phyloP scores from a whole-genome alignment of 2,888 invertebrate species.

The Patella pellucida region DNA sequence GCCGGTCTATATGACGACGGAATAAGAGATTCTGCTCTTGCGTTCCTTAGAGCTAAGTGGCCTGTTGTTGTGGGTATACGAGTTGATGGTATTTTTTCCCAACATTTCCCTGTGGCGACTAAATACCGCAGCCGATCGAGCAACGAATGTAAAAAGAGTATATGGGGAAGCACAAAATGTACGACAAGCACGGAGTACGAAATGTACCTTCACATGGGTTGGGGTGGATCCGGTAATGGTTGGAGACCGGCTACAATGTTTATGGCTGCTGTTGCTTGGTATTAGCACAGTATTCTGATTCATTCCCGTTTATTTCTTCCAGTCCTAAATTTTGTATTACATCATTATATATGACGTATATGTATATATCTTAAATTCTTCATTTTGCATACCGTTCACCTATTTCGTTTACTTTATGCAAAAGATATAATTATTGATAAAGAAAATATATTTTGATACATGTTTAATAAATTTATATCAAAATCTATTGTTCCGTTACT shows the following conservation, averaged over 20 bases:
- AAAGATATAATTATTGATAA: too few species aligned
- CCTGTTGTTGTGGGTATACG: constrained; percentile 29
- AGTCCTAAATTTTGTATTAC: too few species aligned
- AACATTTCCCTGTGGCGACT: constrained; percentile 34
- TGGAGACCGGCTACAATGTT: constrained; percentile 28
- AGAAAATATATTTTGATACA: too few species aligned
- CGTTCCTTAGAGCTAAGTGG: constrained; percentile 25
- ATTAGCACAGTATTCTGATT: background rate
- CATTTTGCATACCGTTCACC: too few species aligned
- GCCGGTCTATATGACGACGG: constrained; percentile 23
- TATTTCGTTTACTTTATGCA: too few species aligned
- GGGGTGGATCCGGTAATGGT: constrained; percentile 26
- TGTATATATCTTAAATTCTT: too few species aligned
- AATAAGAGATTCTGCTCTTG: constrained; percentile 14
- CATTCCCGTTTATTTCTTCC: too few species aligned
- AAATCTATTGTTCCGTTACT: too few species aligned
- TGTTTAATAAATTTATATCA: too few species aligned
- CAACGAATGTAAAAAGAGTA: constrained; percentile 15
- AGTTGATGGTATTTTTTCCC: constrained; percentile 24
- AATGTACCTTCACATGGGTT: constrained; percentile 33
- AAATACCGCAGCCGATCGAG: constrained; percentile 21
- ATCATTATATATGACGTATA: too few species aligned
- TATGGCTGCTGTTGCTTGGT: constrained; percentile 27
- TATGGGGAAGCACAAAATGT: constrained; percentile 12
- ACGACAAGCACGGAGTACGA: constrained; percentile 18